Percentiles rank a stretch among this genome's conserved stretches.
phyloP scores from a whole-genome alignment of 2,888 invertebrate species.

The Drosophila setosimentum region DNA sequence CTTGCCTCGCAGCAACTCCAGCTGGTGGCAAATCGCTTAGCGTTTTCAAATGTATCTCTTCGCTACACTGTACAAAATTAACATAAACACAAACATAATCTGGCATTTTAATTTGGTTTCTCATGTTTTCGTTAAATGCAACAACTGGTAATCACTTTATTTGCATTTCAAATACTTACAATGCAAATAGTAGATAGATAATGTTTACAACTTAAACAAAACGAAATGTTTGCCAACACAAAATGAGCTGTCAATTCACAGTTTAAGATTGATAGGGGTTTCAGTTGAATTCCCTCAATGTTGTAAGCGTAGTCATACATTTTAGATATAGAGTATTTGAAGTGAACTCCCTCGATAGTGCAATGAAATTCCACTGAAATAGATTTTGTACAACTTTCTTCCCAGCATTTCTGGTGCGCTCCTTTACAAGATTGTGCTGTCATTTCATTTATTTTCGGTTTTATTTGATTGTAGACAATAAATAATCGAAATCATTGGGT shows the following conservation, averaged over 20 bases:
- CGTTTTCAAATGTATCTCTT: slow-evolving; percentile 3
- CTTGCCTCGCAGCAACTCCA: slow-evolving; percentile 13
- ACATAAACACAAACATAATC: slow-evolving; percentile 1
- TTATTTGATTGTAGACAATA: background rate
- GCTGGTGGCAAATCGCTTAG: slow-evolving; percentile 13
- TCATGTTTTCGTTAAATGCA: slow-evolving; percentile 2
- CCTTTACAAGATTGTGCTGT: background rate
- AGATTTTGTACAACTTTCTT: background rate
- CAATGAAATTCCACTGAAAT: background rate
- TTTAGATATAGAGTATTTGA: background rate
- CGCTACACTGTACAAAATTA: slow-evolving; percentile 12
- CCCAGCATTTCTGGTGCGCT: background rate
- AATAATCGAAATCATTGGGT: slow-evolving; percentile 2
- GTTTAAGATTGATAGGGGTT: background rate
- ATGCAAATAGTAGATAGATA: background rate
- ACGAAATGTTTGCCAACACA: background rate
- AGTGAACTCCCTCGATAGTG: background rate
- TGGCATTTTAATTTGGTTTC: background rate
- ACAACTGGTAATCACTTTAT: background rate
- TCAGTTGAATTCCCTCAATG: background rate
- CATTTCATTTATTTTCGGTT: background rate
- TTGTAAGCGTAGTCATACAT: background rate
- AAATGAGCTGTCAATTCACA: background rate
- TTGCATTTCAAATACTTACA: slow-evolving; percentile 1
- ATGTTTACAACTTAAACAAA: background rate